A percentile compares a stretch with the other conserved stretches of the same genome.
phyloP scores from a whole-genome alignment of 2,888 invertebrate genomes.

The Torymus auratus region DNA sequence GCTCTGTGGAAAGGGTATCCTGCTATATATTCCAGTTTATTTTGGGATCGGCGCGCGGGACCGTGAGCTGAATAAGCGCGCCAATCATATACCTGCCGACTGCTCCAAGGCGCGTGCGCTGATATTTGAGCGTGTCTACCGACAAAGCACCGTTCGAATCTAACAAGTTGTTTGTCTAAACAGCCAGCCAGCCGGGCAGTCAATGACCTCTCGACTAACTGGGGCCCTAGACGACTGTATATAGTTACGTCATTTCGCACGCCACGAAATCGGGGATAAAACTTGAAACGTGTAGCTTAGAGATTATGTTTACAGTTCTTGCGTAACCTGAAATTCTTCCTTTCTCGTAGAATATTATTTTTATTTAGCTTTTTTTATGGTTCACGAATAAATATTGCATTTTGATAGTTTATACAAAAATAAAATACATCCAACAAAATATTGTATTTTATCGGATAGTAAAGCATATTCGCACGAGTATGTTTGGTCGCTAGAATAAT shows the following conservation, averaged over 20 bases:
- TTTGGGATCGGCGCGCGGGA: too few species aligned
- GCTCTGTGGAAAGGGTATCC: too few species aligned
- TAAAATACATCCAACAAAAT: too few species aligned
- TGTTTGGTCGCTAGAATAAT: too few species aligned
- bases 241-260: slow-evolving; percentile 63
- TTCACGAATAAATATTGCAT: too few species aligned
- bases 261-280: slow-evolving; percentile 15
- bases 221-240: slow-evolving; percentile 10
- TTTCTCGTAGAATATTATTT: too few species aligned
- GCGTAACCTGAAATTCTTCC: too few species aligned
- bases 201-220: slow-evolving; percentile 65
- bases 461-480: too few species aligned
- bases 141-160: slow-evolving; percentile 62
- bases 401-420: too few species aligned
- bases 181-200: slow-evolving; percentile 61
- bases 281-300: slow-evolving; percentile 30
- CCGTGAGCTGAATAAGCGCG: slow-evolving; percentile 62
- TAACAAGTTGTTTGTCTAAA: slow-evolving; percentile 64
- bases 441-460: too few species aligned
- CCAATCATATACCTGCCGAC: slow-evolving; percentile 52
- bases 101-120: slow-evolving; percentile 54
- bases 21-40: too few species aligned
- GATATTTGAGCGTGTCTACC: slow-evolving; percentile 24
- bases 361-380: too few species aligned
- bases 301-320: neutral